Conservation (phyloP, 2,888 invertebrate genomes). For the Cyaniris semiargus region DNA sequence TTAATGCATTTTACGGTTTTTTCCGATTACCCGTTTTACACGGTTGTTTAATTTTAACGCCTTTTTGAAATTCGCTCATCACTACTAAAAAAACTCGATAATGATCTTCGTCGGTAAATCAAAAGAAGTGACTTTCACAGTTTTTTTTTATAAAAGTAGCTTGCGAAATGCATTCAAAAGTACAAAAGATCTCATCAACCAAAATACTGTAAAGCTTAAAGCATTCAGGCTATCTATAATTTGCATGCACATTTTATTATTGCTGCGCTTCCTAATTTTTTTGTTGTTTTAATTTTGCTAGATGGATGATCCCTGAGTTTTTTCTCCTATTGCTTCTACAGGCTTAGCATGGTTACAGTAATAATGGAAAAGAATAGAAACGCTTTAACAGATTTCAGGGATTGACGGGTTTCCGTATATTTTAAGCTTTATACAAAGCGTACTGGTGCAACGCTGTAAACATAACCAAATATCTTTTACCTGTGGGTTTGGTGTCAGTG, state of each 20-base stretch:
- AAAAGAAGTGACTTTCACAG: conserved; percentile 5
- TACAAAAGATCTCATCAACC: neutral
- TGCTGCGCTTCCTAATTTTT: neutral
- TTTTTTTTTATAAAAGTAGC: conserved; percentile 7
- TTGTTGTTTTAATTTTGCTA: no score
- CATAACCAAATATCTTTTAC: no score
- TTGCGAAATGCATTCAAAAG: neutral
- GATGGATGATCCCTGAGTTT: no score
- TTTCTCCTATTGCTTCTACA: no score
- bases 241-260: no score
- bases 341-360: no score
- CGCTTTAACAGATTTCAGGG: no score
- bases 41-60: conserved; percentile 27
- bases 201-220: neutral
- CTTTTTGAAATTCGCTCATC: conserved; percentile 20
- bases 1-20: conserved; percentile 29
- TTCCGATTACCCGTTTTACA: conserved; percentile 24
- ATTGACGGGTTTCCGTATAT: no score
- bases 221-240: neutral
- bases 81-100: neutral
- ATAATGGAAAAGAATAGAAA: no score
- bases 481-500: conserved; percentile 84
- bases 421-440: no score
- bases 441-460: no score
- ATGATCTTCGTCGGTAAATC: conserved; percentile 21